phyloP scores from a whole-genome alignment of 2,113 vertebrate genomes.

The Mesitornis unicolor region DNA sequence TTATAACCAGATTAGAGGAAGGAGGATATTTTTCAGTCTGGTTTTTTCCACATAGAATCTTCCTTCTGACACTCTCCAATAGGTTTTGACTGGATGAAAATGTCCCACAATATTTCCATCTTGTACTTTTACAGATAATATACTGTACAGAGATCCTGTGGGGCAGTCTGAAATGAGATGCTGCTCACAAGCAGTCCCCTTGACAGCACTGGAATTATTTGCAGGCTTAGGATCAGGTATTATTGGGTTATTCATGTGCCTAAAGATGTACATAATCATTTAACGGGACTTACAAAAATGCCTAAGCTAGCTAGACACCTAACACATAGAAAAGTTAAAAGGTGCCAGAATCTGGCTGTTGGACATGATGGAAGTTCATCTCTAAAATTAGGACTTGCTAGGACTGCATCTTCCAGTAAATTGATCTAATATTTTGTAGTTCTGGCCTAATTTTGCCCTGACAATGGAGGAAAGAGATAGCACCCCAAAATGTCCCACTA shows the following conservation, averaged over 20 bases:
- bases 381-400: not conserved
- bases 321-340: not conserved
- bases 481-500: not conserved
- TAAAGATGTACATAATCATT: not conserved
- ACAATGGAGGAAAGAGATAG: not conserved
- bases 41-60: not conserved
- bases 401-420: not conserved
- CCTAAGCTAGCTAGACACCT: not conserved
- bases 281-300: not conserved
- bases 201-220: not conserved
- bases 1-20: not conserved
- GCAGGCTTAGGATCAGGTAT: not conserved
- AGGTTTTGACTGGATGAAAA: not conserved
- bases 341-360: not conserved
- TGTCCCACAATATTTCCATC: not conserved
- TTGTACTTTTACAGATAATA: not conserved
- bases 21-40: not conserved
- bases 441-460: not conserved
- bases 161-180: not conserved
- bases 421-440: not conserved
- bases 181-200: not conserved
- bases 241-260: not conserved
- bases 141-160: not conserved
- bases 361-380: not conserved
- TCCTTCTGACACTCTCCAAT: not conserved